Evolutionary conservation across 37 sponge, comb jelly and placozoan species (phyloP).

Genomic region (Axinella damicornis): DNA sequence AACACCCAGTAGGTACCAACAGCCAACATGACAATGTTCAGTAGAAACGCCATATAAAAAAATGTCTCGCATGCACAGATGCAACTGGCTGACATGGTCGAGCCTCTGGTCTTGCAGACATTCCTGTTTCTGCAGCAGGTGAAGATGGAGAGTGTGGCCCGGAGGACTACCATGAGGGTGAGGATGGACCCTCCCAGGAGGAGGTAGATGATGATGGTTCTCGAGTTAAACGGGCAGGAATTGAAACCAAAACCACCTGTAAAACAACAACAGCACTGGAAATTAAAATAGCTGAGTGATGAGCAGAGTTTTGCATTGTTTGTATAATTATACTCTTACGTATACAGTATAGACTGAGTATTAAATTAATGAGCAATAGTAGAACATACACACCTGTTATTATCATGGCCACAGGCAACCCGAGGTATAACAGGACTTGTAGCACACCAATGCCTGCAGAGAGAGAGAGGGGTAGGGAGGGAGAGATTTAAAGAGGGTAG

Average conservation of each 20-base stretch:
- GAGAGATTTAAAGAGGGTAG: too few relatives aligned
- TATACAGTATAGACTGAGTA: too few relatives aligned
- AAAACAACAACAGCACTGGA: background rate
- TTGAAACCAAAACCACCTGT: slow-evolving; percentile 9
- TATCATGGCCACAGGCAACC: slow-evolving; percentile 57
- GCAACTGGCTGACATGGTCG: background rate
- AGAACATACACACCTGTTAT: slow-evolving; percentile 34
- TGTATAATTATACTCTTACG: too few relatives aligned
- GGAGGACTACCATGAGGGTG: background rate
- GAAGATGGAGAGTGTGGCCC: slow-evolving; percentile 29
- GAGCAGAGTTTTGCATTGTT: too few relatives aligned
- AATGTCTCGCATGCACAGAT: slow-evolving; percentile 35
- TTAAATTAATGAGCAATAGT: too few relatives aligned
- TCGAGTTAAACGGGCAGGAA: slow-evolving; percentile 22
- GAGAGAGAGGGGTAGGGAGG: too few relatives aligned
- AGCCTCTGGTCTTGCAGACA: background rate
- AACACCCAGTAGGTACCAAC: slow-evolving; percentile 23
- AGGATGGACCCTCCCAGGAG: slow-evolving; percentile 27
- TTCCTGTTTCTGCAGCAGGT: slow-evolving; percentile 50
- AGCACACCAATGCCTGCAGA: slow-evolving; percentile 51
- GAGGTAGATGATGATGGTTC: slow-evolving; percentile 29
- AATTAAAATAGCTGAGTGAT: too few relatives aligned
- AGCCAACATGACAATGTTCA: slow-evolving; percentile 10
- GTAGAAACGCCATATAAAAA: slow-evolving; percentile 4
- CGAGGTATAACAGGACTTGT: slow-evolving; percentile 11